Evolutionary conservation across 2,113 vertebrate species (phyloP).

Genomic region (Ancistrus triradiatus): DNA sequence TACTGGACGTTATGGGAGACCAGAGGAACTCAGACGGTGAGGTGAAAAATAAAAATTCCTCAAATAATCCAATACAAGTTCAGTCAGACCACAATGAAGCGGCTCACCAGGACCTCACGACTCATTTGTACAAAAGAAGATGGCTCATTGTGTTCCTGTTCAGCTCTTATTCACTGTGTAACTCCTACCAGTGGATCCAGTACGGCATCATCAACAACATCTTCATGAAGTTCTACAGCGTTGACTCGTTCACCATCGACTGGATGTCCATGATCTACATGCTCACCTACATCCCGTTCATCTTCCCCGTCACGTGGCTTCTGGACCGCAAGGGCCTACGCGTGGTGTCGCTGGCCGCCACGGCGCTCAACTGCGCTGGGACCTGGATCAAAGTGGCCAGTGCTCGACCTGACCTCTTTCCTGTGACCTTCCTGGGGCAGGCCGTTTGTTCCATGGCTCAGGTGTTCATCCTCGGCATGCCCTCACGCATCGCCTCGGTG

Average conservation of each 20-base stretch:
- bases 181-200: conserved; percentile 94
- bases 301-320: conserved; percentile 90
- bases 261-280: conserved; percentile 95
- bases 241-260: conserved; percentile 79
- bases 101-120: conserved; percentile 7
- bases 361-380: conserved; percentile 80
- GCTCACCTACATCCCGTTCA: conserved; percentile 86
- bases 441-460: conserved; percentile 76
- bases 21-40: conserved; percentile 1
- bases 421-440: conserved; percentile 81
- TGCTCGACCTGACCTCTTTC: conserved; percentile 75
- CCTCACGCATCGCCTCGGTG: conserved; percentile 82
- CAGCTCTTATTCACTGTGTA: conserved; percentile 85
- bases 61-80: not conserved
- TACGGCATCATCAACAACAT: conserved; percentile 87
- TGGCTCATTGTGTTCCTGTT: conserved; percentile 85
- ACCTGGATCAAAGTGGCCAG: conserved; percentile 94
- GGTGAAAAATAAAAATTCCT: not conserved
- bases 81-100: not conserved
- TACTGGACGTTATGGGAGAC: conserved; percentile 17
- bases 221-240: conserved; percentile 77
- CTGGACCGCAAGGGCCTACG: conserved; percentile 85
- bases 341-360: conserved; percentile 77
- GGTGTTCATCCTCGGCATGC: conserved; percentile 95
- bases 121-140: conserved; percentile 72